These are phyloP conservation scores for Notiomystis cincta DNA, from an alignment of 2,113 vertebrate species.

Conservation along the genomic window DNA sequence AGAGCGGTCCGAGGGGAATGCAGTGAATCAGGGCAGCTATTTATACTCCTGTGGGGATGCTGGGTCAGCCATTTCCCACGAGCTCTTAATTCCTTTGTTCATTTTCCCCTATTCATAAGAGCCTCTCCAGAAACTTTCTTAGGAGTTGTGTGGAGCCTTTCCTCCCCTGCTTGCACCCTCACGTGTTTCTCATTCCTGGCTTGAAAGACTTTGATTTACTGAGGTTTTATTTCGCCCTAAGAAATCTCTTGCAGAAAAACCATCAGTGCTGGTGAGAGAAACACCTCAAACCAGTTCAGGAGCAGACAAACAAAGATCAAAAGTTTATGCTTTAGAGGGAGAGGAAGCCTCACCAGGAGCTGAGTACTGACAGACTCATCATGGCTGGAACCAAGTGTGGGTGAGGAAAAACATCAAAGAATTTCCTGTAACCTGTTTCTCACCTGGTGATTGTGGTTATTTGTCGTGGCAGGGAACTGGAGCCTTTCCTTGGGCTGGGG, in stretches of 20 bases:
- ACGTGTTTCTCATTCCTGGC: neutral
- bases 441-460: neutral
- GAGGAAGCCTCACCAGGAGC: neutral
- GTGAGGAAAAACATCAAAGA: neutral
- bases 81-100: neutral
- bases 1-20: neutral
- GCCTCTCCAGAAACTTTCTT: neutral
- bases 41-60: neutral
- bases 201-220: neutral
- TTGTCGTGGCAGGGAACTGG: neutral
- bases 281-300: neutral
- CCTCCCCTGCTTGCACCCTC: neutral
- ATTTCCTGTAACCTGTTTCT: neutral
- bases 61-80: neutral
- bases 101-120: neutral
- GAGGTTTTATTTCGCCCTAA: neutral
- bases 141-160: neutral
- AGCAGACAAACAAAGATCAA: neutral
- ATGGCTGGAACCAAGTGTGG: neutral
- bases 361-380: neutral
- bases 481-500: neutral
- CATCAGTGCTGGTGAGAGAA: neutral
- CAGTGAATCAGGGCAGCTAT: neutral
- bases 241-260: neutral
- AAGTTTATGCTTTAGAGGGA: neutral